Evolutionary conservation across 2,113 vertebrate species (phyloP).

Genomic region (Ptilonorhynchus violaceus): DNA sequence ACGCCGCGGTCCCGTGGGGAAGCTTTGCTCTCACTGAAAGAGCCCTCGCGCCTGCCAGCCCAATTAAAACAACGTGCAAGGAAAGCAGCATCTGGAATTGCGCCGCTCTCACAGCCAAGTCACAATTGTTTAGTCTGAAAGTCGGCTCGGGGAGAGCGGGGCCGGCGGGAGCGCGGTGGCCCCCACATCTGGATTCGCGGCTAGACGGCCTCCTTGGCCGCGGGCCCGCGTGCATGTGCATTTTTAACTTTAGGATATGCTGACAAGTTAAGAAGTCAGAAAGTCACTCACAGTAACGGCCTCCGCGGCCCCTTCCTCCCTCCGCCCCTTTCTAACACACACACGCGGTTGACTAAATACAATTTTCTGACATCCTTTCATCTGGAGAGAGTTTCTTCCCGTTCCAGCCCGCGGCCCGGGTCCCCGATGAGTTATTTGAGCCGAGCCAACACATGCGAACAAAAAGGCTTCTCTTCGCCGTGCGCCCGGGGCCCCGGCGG

Average conservation of each 20-base stretch:
- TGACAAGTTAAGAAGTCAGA: constrained; percentile 86
- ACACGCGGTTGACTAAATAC: constrained; percentile 58
- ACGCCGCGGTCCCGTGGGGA: constrained; percentile 73
- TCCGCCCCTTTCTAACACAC: constrained; percentile 61
- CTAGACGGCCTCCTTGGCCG: constrained; percentile 82
- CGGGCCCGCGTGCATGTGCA: constrained; percentile 80
- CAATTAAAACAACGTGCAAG: constrained; percentile 83
- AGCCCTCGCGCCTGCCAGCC: constrained; percentile 84
- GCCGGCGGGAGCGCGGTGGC: constrained; percentile 73
- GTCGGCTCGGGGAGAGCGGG: constrained; percentile 73
- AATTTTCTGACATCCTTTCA: constrained; percentile 69
- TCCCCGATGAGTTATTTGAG: constrained; percentile 57
- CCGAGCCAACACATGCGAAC: constrained; percentile 57
- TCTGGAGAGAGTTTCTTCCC: constrained; percentile 66
- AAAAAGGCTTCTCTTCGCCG: constrained; percentile 61
- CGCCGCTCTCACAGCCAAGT: constrained; percentile 92
- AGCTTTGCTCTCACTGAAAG: constrained; percentile 80
- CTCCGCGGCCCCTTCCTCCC: constrained; percentile 61
- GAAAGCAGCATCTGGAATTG: constrained; percentile 92
- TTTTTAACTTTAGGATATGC: constrained; percentile 83
- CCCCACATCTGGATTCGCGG: constrained; percentile 83
- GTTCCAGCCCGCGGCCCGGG: constrained; percentile 41
- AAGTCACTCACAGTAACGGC: constrained; percentile 69
- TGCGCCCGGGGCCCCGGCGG: neutral
- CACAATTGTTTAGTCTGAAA: constrained; percentile 99